Conservation (phyloP, 1,140 invertebrate species). For the Belonocnema kinseyi region DNA sequence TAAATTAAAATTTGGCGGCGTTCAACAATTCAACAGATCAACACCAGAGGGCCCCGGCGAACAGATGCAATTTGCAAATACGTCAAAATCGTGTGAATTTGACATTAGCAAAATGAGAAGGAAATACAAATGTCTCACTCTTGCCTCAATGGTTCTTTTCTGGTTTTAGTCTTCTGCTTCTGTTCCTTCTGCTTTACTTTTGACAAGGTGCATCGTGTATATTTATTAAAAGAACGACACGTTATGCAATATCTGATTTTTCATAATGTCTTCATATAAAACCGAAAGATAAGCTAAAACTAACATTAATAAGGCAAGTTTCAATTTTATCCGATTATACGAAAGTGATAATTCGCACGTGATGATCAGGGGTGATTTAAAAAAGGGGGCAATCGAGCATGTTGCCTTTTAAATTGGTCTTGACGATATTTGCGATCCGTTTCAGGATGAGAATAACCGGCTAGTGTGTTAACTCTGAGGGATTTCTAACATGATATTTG, state of each 20-base stretch:
- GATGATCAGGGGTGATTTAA: not conserved
- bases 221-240: not conserved
- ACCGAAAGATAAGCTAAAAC: conserved; percentile 7
- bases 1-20: no score
- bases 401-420: not conserved
- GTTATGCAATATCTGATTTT: conserved; percentile 31
- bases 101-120: no score
- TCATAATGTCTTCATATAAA: conserved; percentile 24
- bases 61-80: no score
- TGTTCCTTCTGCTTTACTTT: not conserved
- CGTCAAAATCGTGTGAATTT: no score
- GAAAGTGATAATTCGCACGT: not conserved
- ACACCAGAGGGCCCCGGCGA: no score
- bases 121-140: no score
- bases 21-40: no score
- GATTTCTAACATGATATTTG: conserved; percentile 65
- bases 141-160: no score
- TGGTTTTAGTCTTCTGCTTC: not conserved
- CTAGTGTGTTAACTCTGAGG: conserved; percentile 21
- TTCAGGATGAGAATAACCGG: conserved; percentile 47
- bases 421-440: conserved; percentile 23
- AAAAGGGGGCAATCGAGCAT: not conserved
- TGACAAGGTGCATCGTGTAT: conserved; percentile 2
- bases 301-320: conserved; percentile 12
- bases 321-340: not conserved